phyloP scores from a whole-genome alignment of 2,888 invertebrate species.

The Imbricaverruca yamaguchii region DNA sequence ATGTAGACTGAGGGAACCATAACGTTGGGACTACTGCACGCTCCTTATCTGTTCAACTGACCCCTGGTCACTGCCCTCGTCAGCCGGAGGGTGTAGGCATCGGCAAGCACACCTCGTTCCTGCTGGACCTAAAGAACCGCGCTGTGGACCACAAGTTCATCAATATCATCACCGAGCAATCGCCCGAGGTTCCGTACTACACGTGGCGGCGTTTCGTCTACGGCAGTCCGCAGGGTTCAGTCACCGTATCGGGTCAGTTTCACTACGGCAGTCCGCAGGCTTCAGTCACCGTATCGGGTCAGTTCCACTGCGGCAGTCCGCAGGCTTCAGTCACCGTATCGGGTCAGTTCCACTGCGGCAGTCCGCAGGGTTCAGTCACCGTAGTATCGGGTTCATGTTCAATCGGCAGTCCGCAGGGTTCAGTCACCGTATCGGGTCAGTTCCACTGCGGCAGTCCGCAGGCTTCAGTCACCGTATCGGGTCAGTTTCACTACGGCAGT shows the following conservation, averaged over 20 bases:
- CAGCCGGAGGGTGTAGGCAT: conserved; percentile 85
- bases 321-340: conserved; percentile 48
- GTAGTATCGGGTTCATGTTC: conserved; percentile 44
- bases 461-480: conserved; percentile 47
- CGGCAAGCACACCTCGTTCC: conserved; percentile 80
- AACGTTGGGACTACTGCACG: no score
- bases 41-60: no score
- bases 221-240: conserved; percentile 68
- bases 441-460: conserved; percentile 77
- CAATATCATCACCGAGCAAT: conserved; percentile 91
- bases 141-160: conserved; percentile 89
- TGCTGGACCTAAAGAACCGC: conserved; percentile 84
- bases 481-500: conserved; percentile 65
- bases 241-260: conserved; percentile 43
- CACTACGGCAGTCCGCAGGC: conserved; percentile 59
- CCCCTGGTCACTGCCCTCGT: no score
- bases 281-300: conserved; percentile 43
- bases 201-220: conserved; percentile 86
- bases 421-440: conserved; percentile 44
- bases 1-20: no score
- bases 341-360: conserved; percentile 61
- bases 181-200: conserved; percentile 84
- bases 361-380: conserved; percentile 57
- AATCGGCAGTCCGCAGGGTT: conserved; percentile 72
- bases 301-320: conserved; percentile 68